These are phyloP conservation scores for Ptilodon capucinus DNA, from an alignment of 2,888 invertebrate species.

Conservation along the genomic window DNA sequence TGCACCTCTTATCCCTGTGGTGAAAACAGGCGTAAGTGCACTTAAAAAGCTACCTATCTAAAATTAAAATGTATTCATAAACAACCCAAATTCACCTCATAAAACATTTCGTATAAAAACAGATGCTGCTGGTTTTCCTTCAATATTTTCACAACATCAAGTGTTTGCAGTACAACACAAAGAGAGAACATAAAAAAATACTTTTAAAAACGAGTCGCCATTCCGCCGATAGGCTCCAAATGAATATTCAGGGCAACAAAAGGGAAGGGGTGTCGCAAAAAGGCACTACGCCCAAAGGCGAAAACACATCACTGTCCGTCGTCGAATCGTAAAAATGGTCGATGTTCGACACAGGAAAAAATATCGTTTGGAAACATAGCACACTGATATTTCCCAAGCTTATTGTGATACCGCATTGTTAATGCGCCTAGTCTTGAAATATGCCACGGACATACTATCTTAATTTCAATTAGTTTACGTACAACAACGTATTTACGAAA, in stretches of 20 bases:
- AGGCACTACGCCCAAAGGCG: slow-evolving; percentile 52
- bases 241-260: slow-evolving; percentile 77
- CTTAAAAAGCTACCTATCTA: background rate
- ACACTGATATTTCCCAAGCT: background rate
- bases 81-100: slow-evolving; percentile 6
- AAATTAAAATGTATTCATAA: background rate
- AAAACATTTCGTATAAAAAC: slow-evolving; percentile 39
- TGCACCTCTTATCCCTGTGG: no score
- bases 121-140: slow-evolving; percentile 43
- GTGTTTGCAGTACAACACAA: slow-evolving; percentile 57
- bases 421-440: background rate
- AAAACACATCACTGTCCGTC: background rate
- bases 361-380: background rate
- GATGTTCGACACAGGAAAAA: background rate
- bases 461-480: background rate
- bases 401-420: background rate
- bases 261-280: slow-evolving; percentile 72
- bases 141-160: slow-evolving; percentile 61
- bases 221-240: slow-evolving; percentile 74
- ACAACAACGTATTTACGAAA: no score
- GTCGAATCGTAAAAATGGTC: background rate
- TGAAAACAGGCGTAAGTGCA: no score
- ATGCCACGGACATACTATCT: no score
- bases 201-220: slow-evolving; percentile 70
- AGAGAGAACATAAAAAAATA: slow-evolving; percentile 63